Evolutionary conservation across 92 coral and sea anemone genomes (phyloP), one percentile per base, ranked within the genome.

Genomic region (Parazoanthus swiftii): DNA sequence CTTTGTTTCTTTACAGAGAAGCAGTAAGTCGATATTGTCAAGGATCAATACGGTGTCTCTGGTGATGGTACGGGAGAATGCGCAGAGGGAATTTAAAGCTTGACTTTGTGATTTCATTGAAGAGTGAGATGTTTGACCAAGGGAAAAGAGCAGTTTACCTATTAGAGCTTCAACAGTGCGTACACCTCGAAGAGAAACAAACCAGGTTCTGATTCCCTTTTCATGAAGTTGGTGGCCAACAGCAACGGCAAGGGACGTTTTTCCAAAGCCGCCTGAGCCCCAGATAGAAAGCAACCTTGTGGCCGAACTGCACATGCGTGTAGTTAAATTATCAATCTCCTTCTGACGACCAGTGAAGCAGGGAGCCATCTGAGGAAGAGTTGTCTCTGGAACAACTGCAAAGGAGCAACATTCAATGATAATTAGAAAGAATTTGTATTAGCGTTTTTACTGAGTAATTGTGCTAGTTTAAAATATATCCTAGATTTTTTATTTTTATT

Each of bases 141-240:
- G 26, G 35, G 39, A 76, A 8, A n/a, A 5, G 26, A 76, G 46
- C 80, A 6, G 29, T 10, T 76, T 21, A 15, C 14, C 11, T 37
- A 38, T 6, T 23, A 2, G 7, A 25, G 43, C 51, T 46, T 46
- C 80, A 76, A 36, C 26, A 8, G 80, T 38, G 48, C 35, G 14
- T 14, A 38, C 46, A 13, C 51, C 11, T 3, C 51, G 46, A 37
- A 76, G 80, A 10, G n/a, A 20, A 46, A 76, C 80, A 76, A 37
- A 76, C 80, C 80, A 76, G 18, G 80, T 15, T 76, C 80, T 76
- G 51, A 43, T 42, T 76, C 80, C 80, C 35, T 38, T 54, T 76
- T 76, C 25, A 2, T 36, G 80, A 76, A 76, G 80, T 42, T 26
- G 80, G 46, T 37, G 51, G 43, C 51, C 80, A 54, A 37, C 54